Evolutionary conservation across 2,888 invertebrate genomes (phyloP).

Genomic region (Odontocerum albicorne): DNA sequence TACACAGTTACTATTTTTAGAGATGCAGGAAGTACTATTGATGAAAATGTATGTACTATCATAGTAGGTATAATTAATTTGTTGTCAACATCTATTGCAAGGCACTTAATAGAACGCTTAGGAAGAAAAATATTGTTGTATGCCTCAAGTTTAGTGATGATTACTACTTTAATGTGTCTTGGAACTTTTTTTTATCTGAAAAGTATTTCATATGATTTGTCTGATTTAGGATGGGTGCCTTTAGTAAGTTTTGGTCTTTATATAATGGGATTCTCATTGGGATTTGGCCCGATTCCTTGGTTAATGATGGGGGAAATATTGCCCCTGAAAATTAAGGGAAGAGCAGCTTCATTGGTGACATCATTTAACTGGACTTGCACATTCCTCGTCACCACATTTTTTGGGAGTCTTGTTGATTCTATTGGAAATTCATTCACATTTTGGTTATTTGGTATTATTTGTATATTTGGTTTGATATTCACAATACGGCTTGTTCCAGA

Average conservation of each 20-base stretch:
- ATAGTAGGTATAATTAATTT: conserved; percentile 90
- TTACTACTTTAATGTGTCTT: conserved; percentile 67
- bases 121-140: conserved; percentile 89
- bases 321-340: conserved; percentile 83
- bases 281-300: conserved; percentile 84
- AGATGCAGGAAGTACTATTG: conserved; percentile 77
- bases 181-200: conserved; percentile 80
- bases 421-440: conserved; percentile 75
- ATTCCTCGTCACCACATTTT: conserved; percentile 85
- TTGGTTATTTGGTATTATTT: conserved; percentile 78
- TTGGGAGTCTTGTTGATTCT: conserved; percentile 64
- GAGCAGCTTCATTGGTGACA: conserved; percentile 86
- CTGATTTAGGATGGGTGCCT: conserved; percentile 74
- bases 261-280: conserved; percentile 84
- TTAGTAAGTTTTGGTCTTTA: conserved; percentile 79
- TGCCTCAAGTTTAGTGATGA: conserved; percentile 79
- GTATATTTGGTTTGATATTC: conserved; percentile 73
- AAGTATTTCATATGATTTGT: conserved; percentile 55
- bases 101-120: conserved; percentile 83
- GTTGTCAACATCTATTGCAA: conserved; percentile 83
- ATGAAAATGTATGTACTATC: conserved; percentile 77
- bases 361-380: conserved; percentile 91
- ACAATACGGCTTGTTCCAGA: conserved; percentile 87
- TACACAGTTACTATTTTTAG: conserved; percentile 86
- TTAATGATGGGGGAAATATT: conserved; percentile 91